These are phyloP conservation scores for Beaufortia kweichowensis DNA, from an alignment of 2,113 vertebrate genomes.

Conservation along the genomic window DNA sequence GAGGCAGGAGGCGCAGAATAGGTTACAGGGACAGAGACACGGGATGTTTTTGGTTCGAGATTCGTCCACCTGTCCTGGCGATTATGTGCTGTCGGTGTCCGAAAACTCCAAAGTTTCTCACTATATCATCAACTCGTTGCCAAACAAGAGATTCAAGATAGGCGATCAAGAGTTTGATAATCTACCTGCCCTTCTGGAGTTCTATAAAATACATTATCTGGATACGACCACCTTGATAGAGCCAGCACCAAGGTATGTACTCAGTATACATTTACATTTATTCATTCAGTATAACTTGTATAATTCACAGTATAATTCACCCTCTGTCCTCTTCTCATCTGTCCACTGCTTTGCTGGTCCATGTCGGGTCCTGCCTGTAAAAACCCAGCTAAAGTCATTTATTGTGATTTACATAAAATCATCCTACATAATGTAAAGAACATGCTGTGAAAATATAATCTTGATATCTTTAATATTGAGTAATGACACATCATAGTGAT, in stretches of 20 bases:
- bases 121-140: conserved; percentile 97
- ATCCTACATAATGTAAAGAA: too few relatives aligned
- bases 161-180: conserved; percentile 97
- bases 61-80: conserved; percentile 95
- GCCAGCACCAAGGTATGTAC: conserved; percentile 87
- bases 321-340: background rate
- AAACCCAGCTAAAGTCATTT: too few relatives aligned
- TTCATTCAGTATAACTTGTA: background rate
- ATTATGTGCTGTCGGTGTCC: conserved; percentile 96
- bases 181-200: conserved; percentile 91
- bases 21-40: conserved; percentile 93
- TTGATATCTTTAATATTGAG: too few relatives aligned
- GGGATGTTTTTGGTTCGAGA: conserved; percentile 95
- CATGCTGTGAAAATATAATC: too few relatives aligned
- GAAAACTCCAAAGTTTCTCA: conserved; percentile 98
- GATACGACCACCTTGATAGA: conserved; percentile 98
- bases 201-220: conserved; percentile 99
- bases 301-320: too few relatives aligned
- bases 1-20: conserved; percentile 88
- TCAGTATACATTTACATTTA: background rate
- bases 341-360: background rate
- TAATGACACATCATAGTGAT: too few relatives aligned
- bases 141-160: conserved; percentile 95
- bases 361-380: too few relatives aligned
- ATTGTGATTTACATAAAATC: too few relatives aligned